A percentile compares a stretch with the other conserved stretches of the same genome.
Evolutionary conservation across 1,140 invertebrate species (phyloP).

Genomic region (Rhopalosiphum maidis): DNA sequence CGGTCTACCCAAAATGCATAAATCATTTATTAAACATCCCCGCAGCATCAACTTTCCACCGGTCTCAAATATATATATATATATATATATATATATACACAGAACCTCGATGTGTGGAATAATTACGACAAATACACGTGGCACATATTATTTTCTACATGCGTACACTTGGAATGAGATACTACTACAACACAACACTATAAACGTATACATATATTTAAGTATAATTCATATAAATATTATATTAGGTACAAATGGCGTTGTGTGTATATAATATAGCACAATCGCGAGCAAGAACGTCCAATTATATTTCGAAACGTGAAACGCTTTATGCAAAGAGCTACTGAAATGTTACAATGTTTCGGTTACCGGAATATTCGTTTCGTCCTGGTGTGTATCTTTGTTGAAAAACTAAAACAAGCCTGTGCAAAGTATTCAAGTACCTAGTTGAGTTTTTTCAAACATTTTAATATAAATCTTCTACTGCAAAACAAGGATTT

Average conservation of each 20-base stretch:
- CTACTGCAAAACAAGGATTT: not conserved
- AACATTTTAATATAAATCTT: not conserved
- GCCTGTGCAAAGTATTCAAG: no score
- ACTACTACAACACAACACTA: not conserved
- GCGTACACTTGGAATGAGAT: not conserved
- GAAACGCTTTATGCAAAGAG: not conserved
- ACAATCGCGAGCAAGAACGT: not conserved
- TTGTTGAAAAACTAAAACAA: no score
- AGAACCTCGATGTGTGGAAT: not conserved
- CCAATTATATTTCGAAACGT: not conserved
- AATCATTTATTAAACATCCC: slow-evolving; percentile 18
- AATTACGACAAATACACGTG: slow-evolving; percentile 14
- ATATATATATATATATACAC: not conserved
- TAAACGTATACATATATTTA: not conserved
- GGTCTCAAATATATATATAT: not conserved
- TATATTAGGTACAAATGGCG: no score
- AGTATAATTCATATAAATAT: no score
- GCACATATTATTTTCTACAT: not conserved
- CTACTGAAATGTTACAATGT: not conserved
- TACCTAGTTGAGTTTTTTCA: no score
- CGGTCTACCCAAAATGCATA: not conserved
- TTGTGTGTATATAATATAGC: not conserved
- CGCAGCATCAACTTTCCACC: not conserved
- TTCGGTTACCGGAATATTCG: not conserved
- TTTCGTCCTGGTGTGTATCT: not conserved